Evolutionary conservation across 2,888 invertebrate species (phyloP), one percentile per base, ranked within the genome.

Genomic region (Andrena marginata): DNA sequence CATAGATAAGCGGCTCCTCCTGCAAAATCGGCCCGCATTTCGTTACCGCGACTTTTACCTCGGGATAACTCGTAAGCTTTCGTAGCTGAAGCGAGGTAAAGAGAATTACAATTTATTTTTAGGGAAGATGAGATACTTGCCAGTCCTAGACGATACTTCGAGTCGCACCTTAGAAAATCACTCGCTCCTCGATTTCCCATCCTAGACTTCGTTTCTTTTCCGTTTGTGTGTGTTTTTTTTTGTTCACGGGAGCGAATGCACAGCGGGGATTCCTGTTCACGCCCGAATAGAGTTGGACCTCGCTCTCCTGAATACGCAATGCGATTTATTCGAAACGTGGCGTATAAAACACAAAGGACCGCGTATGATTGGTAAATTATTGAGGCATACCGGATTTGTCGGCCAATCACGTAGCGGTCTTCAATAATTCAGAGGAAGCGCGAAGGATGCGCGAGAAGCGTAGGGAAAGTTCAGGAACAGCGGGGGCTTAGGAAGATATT

Each of bases 301-400:
- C 89, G 92, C 92, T 92, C 93, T 92, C 91, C 85, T 94, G 94
- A 94, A 94, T 94, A 94, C 93, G 90, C 92, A 94, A 94, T 94
- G 93, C 92, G 92, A 93, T 93, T 93, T 93, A 93, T 93, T 92
- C 92, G 91, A 90, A 90, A 89, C 90, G 90, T 85, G 89, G 83
- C 89, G 88, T 90, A 89, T 90, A 91, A 92, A 91, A 91, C 91
- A 93, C 93, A 93, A 93, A 93, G 91, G 92, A 91, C 89, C 90
- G 90, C 87, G 91, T 91, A 94, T 93, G 93, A 94, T 93, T 92
- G 93, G 92, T 94, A 93, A 94, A 94, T 94, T 94, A 94, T 94
- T 94, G 94, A 94, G 90, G 91, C 88, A 81, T 76, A 80, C 82
- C 87, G 90, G 87, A 92, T 93, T 93, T 91, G 92, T 92, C 89